Percentiles rank a stretch among this genome's conserved stretches.
Evolutionary conservation across 2,888 invertebrate species (phyloP).

Genomic region (Pterostichus madidus): DNA sequence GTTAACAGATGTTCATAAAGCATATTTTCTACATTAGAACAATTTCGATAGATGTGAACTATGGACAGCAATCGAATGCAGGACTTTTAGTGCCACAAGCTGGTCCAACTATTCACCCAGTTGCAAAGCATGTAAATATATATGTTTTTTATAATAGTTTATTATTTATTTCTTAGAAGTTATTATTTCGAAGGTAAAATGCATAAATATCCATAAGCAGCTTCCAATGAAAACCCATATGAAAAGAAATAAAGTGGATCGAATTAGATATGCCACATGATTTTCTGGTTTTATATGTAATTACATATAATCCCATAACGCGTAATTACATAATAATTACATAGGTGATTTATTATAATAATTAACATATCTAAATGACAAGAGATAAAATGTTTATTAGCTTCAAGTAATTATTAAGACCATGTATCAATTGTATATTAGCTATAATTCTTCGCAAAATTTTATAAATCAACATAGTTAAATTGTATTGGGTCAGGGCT

Average conservation of each 20-base stretch:
- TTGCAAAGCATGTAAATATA: too few relatives aligned
- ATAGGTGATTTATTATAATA: conserved; percentile 61
- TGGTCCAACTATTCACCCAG: too few relatives aligned
- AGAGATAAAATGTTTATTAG: conserved; percentile 51
- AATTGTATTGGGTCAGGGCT: conserved; percentile 50
- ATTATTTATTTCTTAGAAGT: too few relatives aligned
- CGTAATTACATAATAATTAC: conserved; percentile 58
- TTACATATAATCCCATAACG: conserved; percentile 21
- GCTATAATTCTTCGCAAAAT: conserved; percentile 43
- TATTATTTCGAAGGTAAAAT: too few relatives aligned
- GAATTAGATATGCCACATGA: conserved; percentile 38
- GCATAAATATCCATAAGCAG: too few relatives aligned
- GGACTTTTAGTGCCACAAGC: too few relatives aligned
- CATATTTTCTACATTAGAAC: too few relatives aligned
- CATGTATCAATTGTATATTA: conserved; percentile 4
- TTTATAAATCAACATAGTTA: conserved; percentile 18
- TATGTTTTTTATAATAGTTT: too few relatives aligned
- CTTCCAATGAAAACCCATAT: too few relatives aligned
- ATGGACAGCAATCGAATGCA: too few relatives aligned
- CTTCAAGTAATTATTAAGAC: conserved; percentile 23
- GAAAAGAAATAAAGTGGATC: conserved; percentile 15
- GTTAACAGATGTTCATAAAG: too few relatives aligned
- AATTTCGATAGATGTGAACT: too few relatives aligned
- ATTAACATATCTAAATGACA: conserved; percentile 65
- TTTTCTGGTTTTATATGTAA: conserved; percentile 31